Base-by-base conservation (phyloP, 2,113 vertebrate genomes). In the Psephotus haematonotus region DNA sequence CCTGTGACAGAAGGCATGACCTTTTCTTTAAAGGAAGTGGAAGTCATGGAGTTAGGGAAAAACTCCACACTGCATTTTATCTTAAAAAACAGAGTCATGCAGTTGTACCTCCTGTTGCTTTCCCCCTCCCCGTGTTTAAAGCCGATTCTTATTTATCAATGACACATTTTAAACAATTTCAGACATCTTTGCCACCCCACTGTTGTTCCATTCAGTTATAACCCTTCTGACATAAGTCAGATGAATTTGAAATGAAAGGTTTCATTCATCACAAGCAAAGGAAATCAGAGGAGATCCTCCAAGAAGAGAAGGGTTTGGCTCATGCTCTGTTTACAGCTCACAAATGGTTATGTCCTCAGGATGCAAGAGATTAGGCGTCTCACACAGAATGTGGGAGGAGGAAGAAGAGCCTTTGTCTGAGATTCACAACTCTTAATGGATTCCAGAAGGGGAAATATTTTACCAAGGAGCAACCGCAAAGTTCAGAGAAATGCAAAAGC, bases 371-470 rank as follows among this genome's bases (percentile, higher is more conserved):
- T 94, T 86, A 92, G 79, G 33, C 27, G 64, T 71, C 72, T 94
- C n/a, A 76, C 49, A 60, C 43, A 85, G 63, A 80, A 82, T 0
- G 13, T 86, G 43, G 72, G 83, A 85, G 59, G 60, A 84, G 55
- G 57, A 91, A 75, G 92, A 92, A 41, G 19, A 72, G 15, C 7
- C 17, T 84, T 90, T 87, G n/a, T 78, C 60, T 67, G 67, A 84
- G 44, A 74, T 67, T 86, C 37, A 62, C 31, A 82, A 49, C 60
- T 84, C 86, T 74, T 95, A 92, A 95, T 93, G 86, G 77, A 83
- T 92, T 96, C 93, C 92, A 96, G 86, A 92, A 87, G 41, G 28
- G 20, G 27, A 92, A 92, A 76, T 86, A 49, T 95, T 96, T 96
- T 92, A 86, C 72, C 2, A 6, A 65, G 39, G 11, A 82, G 62